Conservation (phyloP, 2,797 vertebrate genomes). For the Decapterus maruadsi region DNA sequence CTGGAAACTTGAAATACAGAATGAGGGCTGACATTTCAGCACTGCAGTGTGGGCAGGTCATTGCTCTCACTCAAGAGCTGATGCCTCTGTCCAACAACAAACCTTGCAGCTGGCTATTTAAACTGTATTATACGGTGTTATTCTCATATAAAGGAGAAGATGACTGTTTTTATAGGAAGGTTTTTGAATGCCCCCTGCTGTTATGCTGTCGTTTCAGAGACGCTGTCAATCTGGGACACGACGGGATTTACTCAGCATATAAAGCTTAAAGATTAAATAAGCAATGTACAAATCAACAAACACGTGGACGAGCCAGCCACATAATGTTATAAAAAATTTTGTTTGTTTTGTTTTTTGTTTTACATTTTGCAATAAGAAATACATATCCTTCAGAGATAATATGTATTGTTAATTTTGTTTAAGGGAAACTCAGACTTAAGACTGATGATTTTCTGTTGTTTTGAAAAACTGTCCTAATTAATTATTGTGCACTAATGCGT, state of each 20-base stretch:
- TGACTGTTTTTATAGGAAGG: conserved; percentile 10
- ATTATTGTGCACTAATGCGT: conserved; percentile 52
- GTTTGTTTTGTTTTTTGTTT: no score
- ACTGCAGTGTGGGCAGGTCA: conserved; percentile 68
- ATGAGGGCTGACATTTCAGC: conserved; percentile 61
- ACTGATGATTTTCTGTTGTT: conserved; percentile 37
- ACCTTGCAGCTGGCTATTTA: neutral
- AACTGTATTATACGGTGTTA: neutral
- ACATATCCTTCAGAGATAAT: neutral
- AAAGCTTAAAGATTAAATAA: conserved; percentile 83
- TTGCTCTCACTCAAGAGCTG: neutral
- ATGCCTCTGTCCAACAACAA: neutral
- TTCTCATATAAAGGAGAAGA: conserved; percentile 4
- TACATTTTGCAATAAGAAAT: neutral
- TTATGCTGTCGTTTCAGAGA: conserved; percentile 64
- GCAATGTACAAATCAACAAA: conserved; percentile 75
- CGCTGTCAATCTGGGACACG: conserved; percentile 84
- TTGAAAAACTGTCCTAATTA: conserved; percentile 36
- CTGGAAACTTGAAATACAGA: conserved; percentile 19
- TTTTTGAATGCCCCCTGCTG: conserved; percentile 44
- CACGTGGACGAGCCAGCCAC: conserved; percentile 39
- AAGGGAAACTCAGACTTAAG: neutral
- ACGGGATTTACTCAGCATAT: conserved; percentile 83
- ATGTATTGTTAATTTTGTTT: neutral
- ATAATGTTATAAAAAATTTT: conserved; percentile 7